Evolutionary conservation across 2,888 invertebrate species (phyloP).

Genomic region (Dastarcus helophoroides): DNA sequence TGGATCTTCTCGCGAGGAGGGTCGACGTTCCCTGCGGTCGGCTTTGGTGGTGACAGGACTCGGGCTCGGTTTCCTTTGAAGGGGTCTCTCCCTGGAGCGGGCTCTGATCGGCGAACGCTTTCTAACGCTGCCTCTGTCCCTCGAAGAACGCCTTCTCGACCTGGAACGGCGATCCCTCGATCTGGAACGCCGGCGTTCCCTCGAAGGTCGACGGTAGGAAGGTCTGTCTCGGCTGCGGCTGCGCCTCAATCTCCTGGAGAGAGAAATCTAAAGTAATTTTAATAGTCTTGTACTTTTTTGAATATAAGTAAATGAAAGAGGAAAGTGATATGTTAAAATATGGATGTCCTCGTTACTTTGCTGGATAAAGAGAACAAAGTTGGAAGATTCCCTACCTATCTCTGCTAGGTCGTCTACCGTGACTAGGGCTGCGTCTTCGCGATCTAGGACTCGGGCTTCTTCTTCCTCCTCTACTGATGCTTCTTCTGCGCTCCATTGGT

Average conservation of each 20-base stretch:
- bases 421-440: constrained; percentile 1
- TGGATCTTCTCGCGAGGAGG: constrained; percentile 29
- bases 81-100: constrained; percentile 25
- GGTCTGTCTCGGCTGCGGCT: constrained; percentile 10
- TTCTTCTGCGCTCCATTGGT: constrained; percentile 33
- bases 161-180: constrained; percentile 20
- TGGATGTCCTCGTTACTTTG: too few species aligned
- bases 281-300: too few species aligned
- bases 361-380: too few species aligned
- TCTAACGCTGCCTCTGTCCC: constrained; percentile 27
- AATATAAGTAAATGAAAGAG: too few species aligned
- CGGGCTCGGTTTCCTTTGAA: constrained; percentile 28
- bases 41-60: constrained; percentile 27
- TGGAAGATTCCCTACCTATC: constrained; percentile 27
- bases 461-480: constrained; percentile 33
- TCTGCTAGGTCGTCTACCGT: constrained; percentile 22
- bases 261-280: too few species aligned
- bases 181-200: constrained; percentile 22
- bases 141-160: constrained; percentile 28
- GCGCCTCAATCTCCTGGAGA: too few species aligned
- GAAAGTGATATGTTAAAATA: too few species aligned
- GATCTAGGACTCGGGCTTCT: constrained; percentile 20
- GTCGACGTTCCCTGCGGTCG: constrained; percentile 25
- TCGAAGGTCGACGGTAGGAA: constrained; percentile 26
- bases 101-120: constrained; percentile 33